These are phyloP conservation scores for Maccullochella peelii DNA, from an alignment of 2,113 vertebrate genomes.

Conservation along the genomic window DNA sequence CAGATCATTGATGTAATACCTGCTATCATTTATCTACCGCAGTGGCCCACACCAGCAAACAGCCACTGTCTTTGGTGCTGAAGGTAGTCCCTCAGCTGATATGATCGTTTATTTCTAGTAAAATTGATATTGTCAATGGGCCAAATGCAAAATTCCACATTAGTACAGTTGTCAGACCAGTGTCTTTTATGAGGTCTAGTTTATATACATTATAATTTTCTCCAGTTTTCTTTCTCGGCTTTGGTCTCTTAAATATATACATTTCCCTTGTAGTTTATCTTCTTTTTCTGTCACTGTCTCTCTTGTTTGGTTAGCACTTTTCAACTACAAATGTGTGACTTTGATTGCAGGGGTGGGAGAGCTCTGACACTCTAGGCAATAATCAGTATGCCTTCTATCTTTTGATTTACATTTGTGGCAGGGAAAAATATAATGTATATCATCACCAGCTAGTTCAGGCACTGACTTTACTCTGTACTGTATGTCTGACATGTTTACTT, in stretches of 20 bases:
- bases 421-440: background rate
- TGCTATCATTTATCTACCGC: conserved; percentile 39
- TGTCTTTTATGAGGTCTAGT: background rate
- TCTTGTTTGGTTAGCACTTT: background rate
- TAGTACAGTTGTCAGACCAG: background rate
- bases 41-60: conserved; percentile 29
- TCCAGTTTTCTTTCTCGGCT: background rate
- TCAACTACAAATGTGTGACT: background rate
- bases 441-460: background rate
- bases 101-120: conserved; percentile 29
- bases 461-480: background rate
- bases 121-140: conserved; percentile 20
- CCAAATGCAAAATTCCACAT: conserved; percentile 9
- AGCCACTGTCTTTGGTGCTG: conserved; percentile 8
- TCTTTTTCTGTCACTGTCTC: background rate
- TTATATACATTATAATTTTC: background rate
- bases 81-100: conserved; percentile 16
- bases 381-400: background rate
- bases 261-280: background rate
- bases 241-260: background rate
- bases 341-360: background rate
- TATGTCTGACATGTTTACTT: background rate
- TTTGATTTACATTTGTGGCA: background rate
- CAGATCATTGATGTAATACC: conserved; percentile 42
- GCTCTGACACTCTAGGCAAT: background rate